phyloP scores from a whole-genome alignment of 1,140 invertebrate genomes.

The Drosophila sp. region DNA sequence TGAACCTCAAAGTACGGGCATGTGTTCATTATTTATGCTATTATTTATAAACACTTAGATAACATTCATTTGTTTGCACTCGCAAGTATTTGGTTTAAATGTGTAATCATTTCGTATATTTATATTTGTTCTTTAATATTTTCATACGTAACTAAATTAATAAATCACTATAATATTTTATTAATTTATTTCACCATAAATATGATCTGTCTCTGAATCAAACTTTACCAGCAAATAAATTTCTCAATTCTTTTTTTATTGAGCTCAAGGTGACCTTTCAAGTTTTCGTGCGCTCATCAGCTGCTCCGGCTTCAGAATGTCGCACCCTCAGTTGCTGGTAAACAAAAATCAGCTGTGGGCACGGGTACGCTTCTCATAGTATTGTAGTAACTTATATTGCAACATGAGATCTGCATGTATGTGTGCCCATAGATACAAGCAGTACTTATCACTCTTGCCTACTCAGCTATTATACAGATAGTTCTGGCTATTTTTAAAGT shows the following conservation, averaged over 20 bases:
- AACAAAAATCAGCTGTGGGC: constrained; percentile 70
- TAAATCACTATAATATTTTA: constrained; percentile 43
- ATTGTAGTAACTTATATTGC: constrained; percentile 1
- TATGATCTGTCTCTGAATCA: constrained; percentile 19
- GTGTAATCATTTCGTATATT: constrained; percentile 4
- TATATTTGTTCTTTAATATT: constrained; percentile 8
- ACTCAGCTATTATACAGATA: too few species aligned
- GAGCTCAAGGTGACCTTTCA: constrained; percentile 79
- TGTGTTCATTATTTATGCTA: constrained; percentile 6
- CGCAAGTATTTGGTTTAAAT: not conserved
- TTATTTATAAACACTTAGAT: constrained; percentile 45
- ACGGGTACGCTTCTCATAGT: constrained; percentile 25
- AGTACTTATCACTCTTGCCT: too few species aligned
- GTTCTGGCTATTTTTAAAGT: too few species aligned
- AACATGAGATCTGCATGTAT: too few species aligned
- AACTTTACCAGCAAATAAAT: constrained; percentile 73
- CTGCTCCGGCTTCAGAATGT: constrained; percentile 53
- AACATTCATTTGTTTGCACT: constrained; percentile 20
- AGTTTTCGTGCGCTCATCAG: constrained; percentile 71
- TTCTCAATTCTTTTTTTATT: constrained; percentile 60
- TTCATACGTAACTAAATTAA: not conserved
- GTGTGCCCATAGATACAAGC: not conserved
- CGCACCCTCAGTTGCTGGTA: constrained; percentile 56
- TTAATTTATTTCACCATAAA: constrained; percentile 47
- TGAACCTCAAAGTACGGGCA: constrained; percentile 2